A percentile compares a stretch with the other conserved stretches of the same genome.
phyloP scores from a whole-genome alignment of 2,113 vertebrate species.

The Noctilio leporinus region DNA sequence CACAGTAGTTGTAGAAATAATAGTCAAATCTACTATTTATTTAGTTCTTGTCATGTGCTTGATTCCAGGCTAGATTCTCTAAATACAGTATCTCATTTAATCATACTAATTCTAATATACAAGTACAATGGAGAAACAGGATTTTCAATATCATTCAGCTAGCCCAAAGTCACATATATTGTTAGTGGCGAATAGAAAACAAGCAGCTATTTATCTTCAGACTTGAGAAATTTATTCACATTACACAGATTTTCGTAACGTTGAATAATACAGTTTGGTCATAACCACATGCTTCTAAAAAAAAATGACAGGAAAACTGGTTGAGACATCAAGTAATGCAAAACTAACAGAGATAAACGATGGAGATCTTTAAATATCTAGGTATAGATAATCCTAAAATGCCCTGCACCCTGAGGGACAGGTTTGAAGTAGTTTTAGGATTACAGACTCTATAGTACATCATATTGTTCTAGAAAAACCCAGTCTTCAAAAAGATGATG shows the following conservation, averaged over 20 bases:
- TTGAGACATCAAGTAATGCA: neutral
- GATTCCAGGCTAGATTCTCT: neutral
- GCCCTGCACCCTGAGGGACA: neutral
- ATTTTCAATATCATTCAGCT: neutral
- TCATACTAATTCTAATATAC: neutral
- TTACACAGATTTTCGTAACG: neutral
- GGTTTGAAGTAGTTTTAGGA: neutral
- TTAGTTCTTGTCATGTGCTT: neutral
- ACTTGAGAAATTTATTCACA: neutral
- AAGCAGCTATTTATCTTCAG: neutral
- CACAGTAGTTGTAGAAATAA: neutral
- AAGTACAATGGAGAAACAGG: neutral
- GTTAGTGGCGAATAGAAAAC: neutral
- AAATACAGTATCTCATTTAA: neutral
- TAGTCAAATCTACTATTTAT: neutral
- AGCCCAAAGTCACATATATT: neutral
- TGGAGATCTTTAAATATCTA: neutral
- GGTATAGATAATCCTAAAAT: neutral
- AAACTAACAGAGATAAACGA: neutral
- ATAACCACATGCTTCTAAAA: neutral
- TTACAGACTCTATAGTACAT: neutral
- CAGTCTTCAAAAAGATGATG: neutral
- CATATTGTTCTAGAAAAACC: neutral
- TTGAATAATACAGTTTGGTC: neutral
- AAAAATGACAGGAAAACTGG: neutral